These are phyloP conservation scores for Physella acuta DNA, from an alignment of 1,140 invertebrate species.

Conservation along the genomic window DNA sequence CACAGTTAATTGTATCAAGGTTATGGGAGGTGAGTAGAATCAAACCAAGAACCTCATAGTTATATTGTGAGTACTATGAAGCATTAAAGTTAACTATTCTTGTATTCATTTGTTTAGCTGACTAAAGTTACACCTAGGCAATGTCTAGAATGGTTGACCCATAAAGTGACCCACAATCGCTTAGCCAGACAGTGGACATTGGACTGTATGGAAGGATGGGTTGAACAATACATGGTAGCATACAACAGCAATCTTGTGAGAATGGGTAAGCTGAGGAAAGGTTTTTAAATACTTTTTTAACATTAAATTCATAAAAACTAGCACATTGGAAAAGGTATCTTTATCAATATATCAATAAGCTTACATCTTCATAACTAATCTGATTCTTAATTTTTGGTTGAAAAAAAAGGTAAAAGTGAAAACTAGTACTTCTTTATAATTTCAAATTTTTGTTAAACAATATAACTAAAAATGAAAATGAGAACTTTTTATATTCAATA, in stretches of 20 bases:
- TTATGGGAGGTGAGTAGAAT: constrained; percentile 76
- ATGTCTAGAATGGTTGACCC: constrained; percentile 86
- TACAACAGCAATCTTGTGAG: constrained; percentile 83
- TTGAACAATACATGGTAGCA: constrained; percentile 84
- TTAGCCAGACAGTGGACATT: constrained; percentile 86
- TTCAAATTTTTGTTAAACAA: too few species aligned
- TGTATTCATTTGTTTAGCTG: constrained; percentile 49
- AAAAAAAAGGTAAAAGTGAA: too few species aligned
- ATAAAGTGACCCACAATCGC: constrained; percentile 80
- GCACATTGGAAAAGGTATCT: too few species aligned
- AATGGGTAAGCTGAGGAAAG: constrained; percentile 70
- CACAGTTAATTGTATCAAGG: constrained; percentile 79
- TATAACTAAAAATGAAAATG: too few species aligned
- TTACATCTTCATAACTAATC: too few species aligned
- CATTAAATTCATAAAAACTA: too few species aligned
- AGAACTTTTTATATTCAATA: too few species aligned
- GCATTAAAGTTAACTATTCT: neutral
- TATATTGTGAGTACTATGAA: neutral
- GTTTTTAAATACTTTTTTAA: too few species aligned
- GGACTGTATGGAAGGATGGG: constrained; percentile 82
- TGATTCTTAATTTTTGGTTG: too few species aligned
- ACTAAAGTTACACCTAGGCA: constrained; percentile 86
- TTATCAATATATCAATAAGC: too few species aligned
- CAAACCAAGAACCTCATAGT: neutral
- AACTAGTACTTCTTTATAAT: too few species aligned